Percentiles rank a stretch among this genome's conserved stretches.
Evolutionary conservation across 2,113 vertebrate species (phyloP).

Genomic region (Pituophis catenifer): DNA sequence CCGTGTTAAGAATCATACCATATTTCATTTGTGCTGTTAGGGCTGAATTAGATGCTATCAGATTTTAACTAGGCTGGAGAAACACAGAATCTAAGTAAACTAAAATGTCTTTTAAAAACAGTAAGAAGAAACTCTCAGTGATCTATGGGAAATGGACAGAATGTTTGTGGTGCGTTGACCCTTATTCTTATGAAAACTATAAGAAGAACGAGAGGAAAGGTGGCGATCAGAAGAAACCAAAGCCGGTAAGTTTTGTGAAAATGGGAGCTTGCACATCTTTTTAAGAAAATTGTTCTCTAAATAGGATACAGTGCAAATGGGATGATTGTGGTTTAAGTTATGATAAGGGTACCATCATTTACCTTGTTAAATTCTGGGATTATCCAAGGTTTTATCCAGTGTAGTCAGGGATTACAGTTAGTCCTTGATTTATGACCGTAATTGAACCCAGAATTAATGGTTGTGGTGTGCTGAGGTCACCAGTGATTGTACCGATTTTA

Average conservation of each 20-base stretch:
- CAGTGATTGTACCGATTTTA: neutral
- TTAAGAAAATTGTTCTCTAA: neutral
- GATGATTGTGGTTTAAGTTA: neutral
- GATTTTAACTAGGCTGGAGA: neutral
- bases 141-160: slow-evolving; percentile 99
- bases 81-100: neutral
- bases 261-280: neutral
- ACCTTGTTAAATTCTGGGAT: neutral
- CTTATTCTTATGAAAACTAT: slow-evolving; percentile 77
- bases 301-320: neutral
- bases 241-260: slow-evolving; percentile 69
- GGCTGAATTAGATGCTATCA: too few species aligned
- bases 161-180: slow-evolving; percentile 89
- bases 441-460: neutral
- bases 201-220: slow-evolving; percentile 84
- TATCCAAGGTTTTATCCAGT: neutral
- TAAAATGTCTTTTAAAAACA: slow-evolving; percentile 50
- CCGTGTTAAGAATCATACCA: neutral
- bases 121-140: slow-evolving; percentile 90
- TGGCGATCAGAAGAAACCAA: slow-evolving; percentile 74
- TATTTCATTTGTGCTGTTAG: neutral
- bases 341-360: fast-evolving
- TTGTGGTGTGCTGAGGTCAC: neutral
- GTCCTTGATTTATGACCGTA: neutral
- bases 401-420: neutral